Evolutionary conservation across 2,888 invertebrate species (phyloP).

Genomic region (Perizoma flavofasciatum): DNA sequence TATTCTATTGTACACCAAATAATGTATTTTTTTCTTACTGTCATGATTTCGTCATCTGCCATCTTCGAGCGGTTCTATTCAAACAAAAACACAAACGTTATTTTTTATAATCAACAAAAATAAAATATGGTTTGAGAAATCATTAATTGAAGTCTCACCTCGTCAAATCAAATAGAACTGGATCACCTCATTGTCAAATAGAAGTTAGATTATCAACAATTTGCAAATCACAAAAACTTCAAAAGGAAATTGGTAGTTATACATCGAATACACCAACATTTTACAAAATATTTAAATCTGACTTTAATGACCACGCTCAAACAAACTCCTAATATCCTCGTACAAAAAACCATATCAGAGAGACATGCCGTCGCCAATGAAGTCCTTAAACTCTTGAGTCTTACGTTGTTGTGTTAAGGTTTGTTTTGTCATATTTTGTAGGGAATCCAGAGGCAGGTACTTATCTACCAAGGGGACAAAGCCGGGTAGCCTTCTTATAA

Average conservation of each 20-base stretch:
- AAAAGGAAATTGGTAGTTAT: conserved; percentile 46
- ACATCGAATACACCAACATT: conserved; percentile 52
- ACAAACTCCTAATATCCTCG: conserved; percentile 58
- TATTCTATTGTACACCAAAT: no score
- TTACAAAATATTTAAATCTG: conserved; percentile 53
- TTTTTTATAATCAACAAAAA: no score
- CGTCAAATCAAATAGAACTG: conserved; percentile 6
- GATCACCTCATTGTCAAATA: conserved; percentile 15
- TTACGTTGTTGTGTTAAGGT: conserved; percentile 51
- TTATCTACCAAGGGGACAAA: conserved; percentile 61
- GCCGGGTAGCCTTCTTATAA: conserved; percentile 78
- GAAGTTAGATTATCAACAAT: conserved; percentile 7
- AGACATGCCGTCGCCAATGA: conserved; percentile 75
- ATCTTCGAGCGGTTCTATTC: no score
- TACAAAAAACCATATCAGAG: conserved; percentile 70
- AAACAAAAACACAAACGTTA: no score
- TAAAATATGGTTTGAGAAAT: no score
- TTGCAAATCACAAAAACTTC: conserved; percentile 37
- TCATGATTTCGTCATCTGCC: no score
- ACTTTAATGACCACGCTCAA: conserved; percentile 58
- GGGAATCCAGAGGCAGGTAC: conserved; percentile 41
- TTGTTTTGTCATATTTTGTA: conserved; percentile 46
- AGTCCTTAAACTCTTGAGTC: conserved; percentile 34
- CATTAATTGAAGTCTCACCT: background rate
- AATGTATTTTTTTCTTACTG: no score